Evolutionary conservation across 1,140 invertebrate genomes (phyloP).

Genomic region (Tetragnatha versicolor): DNA sequence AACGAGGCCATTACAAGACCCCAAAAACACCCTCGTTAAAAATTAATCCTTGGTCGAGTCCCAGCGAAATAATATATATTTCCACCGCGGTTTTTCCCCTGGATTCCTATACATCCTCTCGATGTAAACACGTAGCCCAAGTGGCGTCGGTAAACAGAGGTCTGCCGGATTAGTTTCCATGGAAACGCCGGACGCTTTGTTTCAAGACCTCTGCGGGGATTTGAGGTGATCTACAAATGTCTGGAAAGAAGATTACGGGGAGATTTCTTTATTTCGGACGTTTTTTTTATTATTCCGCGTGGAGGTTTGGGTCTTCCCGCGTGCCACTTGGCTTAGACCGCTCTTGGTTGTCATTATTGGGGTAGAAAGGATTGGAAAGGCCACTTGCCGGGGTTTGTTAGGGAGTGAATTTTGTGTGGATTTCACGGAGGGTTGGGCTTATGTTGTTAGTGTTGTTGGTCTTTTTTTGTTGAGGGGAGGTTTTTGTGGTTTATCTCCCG

Average conservation of each 20-base stretch:
- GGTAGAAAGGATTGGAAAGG: too few relatives aligned
- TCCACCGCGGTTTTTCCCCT: background rate
- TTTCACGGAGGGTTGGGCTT: too few relatives aligned
- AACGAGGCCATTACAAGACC: conserved; percentile 19
- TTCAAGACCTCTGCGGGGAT: conserved; percentile 5
- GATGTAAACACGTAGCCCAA: conserved; percentile 31
- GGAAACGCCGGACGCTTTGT: conserved; percentile 6
- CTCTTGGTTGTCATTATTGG: too few relatives aligned
- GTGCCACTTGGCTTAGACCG: too few relatives aligned
- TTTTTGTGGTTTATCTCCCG: too few relatives aligned
- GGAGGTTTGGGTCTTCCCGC: too few relatives aligned
- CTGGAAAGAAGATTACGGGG: conserved; percentile 29
- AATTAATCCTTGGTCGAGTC: conserved; percentile 22
- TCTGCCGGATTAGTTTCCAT: conserved; percentile 34
- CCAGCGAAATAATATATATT: background rate
- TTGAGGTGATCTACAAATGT: conserved; percentile 33
- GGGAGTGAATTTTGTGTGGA: too few relatives aligned
- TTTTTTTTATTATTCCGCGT: too few relatives aligned
- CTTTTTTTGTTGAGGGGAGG: too few relatives aligned
- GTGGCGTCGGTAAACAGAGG: conserved; percentile 26
- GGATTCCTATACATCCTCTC: conserved; percentile 5
- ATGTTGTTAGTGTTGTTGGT: too few relatives aligned
- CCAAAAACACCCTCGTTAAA: conserved; percentile 23
- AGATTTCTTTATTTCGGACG: conserved; percentile 10
- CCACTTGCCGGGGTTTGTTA: too few relatives aligned